A percentile compares a stretch with the other conserved stretches of the same genome.
phyloP scores from a whole-genome alignment of 2,113 vertebrate species.

The Amblyornis subalaris region DNA sequence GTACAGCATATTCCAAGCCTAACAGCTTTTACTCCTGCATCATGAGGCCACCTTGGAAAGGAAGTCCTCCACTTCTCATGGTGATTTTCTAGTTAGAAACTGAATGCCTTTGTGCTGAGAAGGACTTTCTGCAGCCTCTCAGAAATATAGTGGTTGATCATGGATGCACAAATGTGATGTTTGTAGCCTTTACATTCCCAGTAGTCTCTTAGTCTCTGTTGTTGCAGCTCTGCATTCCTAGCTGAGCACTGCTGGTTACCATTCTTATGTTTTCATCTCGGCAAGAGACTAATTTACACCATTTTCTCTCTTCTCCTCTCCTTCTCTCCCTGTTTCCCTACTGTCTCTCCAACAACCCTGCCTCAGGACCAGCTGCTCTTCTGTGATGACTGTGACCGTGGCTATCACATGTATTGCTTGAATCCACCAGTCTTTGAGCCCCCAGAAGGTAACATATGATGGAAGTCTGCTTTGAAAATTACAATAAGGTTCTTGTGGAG shows the following conservation, averaged over 20 bases:
- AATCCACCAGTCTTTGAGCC: conserved; percentile 93
- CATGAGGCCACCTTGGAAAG: not conserved
- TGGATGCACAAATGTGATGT: not conserved
- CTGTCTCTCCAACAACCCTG: conserved; percentile 7
- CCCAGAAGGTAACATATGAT: conserved; percentile 85
- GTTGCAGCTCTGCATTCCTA: not conserved
- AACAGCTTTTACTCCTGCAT: not conserved
- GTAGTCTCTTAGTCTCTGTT: not conserved
- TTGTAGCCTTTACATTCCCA: not conserved
- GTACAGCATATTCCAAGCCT: fast-evolving
- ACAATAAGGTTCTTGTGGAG: not conserved
- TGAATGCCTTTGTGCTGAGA: not conserved
- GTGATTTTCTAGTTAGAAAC: not conserved
- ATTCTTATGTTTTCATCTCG: not conserved
- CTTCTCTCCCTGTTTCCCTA: not conserved
- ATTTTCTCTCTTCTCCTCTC: conserved; percentile 29
- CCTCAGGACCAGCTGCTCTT: conserved; percentile 94
- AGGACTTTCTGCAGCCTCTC: not conserved
- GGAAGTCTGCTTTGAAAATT: not conserved
- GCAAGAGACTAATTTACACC: conserved; percentile 25
- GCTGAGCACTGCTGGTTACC: not conserved
- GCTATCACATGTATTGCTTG: conserved; percentile 99
- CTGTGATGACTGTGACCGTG: conserved; percentile 97
- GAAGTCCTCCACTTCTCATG: not conserved
- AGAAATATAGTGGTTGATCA: not conserved